phyloP scores from a whole-genome alignment of 2,797 vertebrate species.

The Sebastes minor region DNA sequence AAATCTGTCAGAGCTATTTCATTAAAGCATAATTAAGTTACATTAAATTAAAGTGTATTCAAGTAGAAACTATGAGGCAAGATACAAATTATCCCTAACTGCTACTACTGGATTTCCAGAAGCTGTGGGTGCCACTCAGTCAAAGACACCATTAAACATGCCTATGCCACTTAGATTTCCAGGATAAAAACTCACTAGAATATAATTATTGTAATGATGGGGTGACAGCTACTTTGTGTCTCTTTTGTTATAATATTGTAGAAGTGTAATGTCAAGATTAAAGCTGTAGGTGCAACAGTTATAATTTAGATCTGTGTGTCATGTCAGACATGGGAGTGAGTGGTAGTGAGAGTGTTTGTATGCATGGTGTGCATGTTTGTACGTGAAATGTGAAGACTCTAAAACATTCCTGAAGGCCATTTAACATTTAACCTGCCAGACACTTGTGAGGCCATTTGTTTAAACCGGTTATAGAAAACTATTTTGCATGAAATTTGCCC shows the following conservation, averaged over 20 bases:
- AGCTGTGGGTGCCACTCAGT: background rate
- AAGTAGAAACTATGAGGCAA: background rate
- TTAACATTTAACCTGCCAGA: background rate
- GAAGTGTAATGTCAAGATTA: slow-evolving; percentile 1
- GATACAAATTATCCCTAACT: background rate
- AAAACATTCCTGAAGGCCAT: background rate
- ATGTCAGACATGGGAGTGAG: slow-evolving; percentile 1
- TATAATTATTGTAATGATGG: slow-evolving; percentile 44
- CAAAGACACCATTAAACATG: background rate
- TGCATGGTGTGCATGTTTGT: background rate
- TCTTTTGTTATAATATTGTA: slow-evolving; percentile 6
- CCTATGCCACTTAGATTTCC: background rate
- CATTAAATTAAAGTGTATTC: background rate
- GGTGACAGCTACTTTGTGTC: background rate
- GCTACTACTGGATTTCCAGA: background rate
- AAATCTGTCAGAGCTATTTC: background rate
- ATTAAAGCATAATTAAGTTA: background rate
- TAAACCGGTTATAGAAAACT: background rate
- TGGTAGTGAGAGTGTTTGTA: slow-evolving; percentile 9
- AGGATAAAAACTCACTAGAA: background rate
- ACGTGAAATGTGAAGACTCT: background rate
- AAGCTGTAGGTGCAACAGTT: background rate
- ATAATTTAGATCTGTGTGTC: background rate
- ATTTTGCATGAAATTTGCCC: background rate
- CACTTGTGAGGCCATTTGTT: background rate